phyloP scores from a whole-genome alignment of 1,140 invertebrate species.

The Leptopilina clavipes region DNA sequence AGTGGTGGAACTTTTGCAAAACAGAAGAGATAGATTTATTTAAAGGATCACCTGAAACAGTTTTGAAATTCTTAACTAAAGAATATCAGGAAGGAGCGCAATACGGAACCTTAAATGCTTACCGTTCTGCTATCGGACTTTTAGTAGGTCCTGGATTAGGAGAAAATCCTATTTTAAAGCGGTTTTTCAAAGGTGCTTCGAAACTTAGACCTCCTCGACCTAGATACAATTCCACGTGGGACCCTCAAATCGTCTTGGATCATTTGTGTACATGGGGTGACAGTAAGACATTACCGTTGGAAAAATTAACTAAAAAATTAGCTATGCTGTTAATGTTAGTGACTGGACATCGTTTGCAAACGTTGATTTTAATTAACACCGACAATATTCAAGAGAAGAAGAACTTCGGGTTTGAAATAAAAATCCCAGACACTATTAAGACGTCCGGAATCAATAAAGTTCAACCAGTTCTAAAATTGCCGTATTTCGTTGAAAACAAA shows the following conservation, averaged over 20 bases:
- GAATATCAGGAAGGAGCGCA: conserved; percentile 34
- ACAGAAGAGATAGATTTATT: background rate
- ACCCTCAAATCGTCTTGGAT: conserved; percentile 42
- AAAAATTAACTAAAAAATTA: conserved; percentile 41
- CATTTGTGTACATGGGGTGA: background rate
- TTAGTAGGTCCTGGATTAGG: conserved; percentile 39
- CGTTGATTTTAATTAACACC: conserved; percentile 36
- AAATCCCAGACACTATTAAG: conserved; percentile 43
- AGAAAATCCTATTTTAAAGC: conserved; percentile 29
- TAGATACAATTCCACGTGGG: conserved; percentile 43
- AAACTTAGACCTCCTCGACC: conserved; percentile 36
- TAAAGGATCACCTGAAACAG: background rate
- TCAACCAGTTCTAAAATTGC: conserved; percentile 37
- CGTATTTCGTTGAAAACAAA: conserved; percentile 11
- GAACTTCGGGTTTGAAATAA: conserved; percentile 39
- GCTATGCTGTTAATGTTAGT: conserved; percentile 37
- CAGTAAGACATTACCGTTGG: conserved; percentile 7
- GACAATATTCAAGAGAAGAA: conserved; percentile 37
- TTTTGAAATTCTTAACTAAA: conserved; percentile 40
- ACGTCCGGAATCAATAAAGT: conserved; percentile 36
- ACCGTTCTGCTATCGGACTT: conserved; percentile 51
- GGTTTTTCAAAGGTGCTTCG: conserved; percentile 41
- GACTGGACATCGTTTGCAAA: conserved; percentile 46
- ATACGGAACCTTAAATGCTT: conserved; percentile 46
- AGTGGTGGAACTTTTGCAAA: conserved; percentile 39